A percentile compares a stretch with the other conserved stretches of the same genome.
These are phyloP conservation scores for Athene noctua DNA, from an alignment of 2,113 vertebrate species.

Conservation along the genomic window DNA sequence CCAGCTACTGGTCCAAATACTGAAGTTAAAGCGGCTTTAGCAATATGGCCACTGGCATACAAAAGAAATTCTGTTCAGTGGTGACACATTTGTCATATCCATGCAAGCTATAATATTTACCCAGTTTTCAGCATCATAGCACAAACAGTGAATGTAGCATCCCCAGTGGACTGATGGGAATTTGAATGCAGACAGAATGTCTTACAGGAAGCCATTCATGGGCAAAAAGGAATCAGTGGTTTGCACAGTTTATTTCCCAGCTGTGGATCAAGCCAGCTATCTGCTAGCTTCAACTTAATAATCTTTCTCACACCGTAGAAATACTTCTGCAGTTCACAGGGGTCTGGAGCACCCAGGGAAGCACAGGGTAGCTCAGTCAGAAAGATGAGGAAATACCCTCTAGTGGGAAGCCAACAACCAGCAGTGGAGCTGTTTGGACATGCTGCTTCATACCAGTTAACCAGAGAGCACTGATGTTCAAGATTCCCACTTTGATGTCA, in stretches of 20 bases:
- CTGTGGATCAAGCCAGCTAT: neutral
- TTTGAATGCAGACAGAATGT: neutral
- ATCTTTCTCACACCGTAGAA: neutral
- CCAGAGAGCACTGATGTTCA: neutral
- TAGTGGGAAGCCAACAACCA: neutral
- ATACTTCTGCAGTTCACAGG: rapidly evolving
- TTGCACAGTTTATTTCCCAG: neutral
- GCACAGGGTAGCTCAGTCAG: neutral
- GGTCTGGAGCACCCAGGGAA: neutral
- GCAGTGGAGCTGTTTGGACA: neutral
- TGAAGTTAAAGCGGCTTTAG: neutral
- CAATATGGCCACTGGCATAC: neutral
- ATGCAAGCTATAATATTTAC: neutral
- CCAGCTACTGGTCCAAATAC: neutral
- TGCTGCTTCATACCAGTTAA: neutral
- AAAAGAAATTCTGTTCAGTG: neutral
- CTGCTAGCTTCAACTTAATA: neutral
- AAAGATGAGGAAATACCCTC: neutral
- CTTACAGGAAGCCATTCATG: neutral
- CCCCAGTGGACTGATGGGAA: rapidly evolving
- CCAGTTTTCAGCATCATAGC: neutral
- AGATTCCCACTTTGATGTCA: neutral
- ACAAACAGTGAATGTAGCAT: neutral
- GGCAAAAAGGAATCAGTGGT: neutral
- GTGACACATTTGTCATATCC: neutral